Percentiles rank a stretch among this genome's conserved stretches.
Evolutionary conservation across 2,113 vertebrate species (phyloP).

Genomic region (Ophiodon elongatus): DNA sequence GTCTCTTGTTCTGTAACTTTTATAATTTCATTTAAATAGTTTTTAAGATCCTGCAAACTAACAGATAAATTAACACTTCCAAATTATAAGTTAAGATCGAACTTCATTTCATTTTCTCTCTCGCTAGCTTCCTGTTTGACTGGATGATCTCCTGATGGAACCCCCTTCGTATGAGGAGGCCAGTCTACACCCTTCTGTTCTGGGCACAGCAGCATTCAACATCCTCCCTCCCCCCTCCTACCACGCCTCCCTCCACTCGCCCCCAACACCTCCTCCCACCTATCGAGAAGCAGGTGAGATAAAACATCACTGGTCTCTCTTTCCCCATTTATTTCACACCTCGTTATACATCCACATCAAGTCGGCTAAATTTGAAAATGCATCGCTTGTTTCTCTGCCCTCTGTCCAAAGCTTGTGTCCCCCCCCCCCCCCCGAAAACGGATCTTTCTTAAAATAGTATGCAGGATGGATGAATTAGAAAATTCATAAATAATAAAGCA

Average conservation of each 20-base stretch:
- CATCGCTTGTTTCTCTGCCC: background rate
- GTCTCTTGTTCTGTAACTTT: background rate
- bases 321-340: background rate
- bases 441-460: background rate
- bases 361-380: background rate
- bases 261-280: conserved; percentile 65
- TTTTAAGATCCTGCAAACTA: background rate
- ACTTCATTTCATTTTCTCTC: background rate
- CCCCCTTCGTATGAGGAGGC: conserved; percentile 73
- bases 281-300: conserved; percentile 69
- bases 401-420: background rate
- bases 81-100: background rate
- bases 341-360: background rate
- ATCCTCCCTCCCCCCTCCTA: conserved; percentile 39
- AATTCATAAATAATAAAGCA: background rate
- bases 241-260: background rate
- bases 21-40: background rate
- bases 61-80: background rate
- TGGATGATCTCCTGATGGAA: conserved; percentile 64
- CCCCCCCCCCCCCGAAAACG: background rate
- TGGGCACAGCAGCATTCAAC: background rate
- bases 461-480: background rate
- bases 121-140: conserved; percentile 34
- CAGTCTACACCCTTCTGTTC: conserved; percentile 23
- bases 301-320: background rate